Percentiles rank a stretch among this genome's conserved stretches.
phyloP scores from a whole-genome alignment of 2,888 invertebrate species.

The Perdita meconis region DNA sequence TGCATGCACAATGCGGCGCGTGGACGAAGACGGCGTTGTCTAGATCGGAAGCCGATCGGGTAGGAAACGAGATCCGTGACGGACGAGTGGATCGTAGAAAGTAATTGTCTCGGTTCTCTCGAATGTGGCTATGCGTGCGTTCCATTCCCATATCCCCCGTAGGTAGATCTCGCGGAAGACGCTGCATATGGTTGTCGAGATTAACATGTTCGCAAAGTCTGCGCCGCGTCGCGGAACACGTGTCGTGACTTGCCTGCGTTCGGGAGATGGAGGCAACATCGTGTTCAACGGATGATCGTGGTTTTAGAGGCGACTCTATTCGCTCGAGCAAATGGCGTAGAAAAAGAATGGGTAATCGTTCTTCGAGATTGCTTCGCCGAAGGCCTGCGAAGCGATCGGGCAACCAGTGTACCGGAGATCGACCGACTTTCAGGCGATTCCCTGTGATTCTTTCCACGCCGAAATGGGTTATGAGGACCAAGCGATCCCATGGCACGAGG shows the following conservation, averaged over 20 bases:
- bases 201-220: too few species aligned
- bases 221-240: neutral
- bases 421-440: slow-evolving; percentile 46
- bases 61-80: too few species aligned
- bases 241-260: neutral
- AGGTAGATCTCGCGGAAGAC: too few species aligned
- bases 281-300: neutral
- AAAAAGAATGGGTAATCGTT: slow-evolving; percentile 1
- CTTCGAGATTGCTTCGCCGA: slow-evolving; percentile 7
- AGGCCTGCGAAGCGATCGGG: neutral
- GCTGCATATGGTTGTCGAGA: too few species aligned
- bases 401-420: neutral
- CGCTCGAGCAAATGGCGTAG: neutral
- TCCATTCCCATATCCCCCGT: too few species aligned
- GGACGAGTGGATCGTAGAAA: too few species aligned
- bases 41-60: too few species aligned
- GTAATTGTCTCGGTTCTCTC: too few species aligned
- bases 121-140: slow-evolving; percentile 2
- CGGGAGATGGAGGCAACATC: neutral
- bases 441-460: slow-evolving; percentile 33
- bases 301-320: slow-evolving; percentile 5
- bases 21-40: slow-evolving; percentile 35
- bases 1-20: slow-evolving; percentile 50
- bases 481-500: slow-evolving; percentile 52
- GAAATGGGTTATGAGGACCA: slow-evolving; percentile 72